A percentile compares a stretch with the other conserved stretches of the same genome.
These are phyloP conservation scores for Natrix natrix DNA, from an alignment of 2,797 vertebrate species.

Conservation along the genomic window DNA sequence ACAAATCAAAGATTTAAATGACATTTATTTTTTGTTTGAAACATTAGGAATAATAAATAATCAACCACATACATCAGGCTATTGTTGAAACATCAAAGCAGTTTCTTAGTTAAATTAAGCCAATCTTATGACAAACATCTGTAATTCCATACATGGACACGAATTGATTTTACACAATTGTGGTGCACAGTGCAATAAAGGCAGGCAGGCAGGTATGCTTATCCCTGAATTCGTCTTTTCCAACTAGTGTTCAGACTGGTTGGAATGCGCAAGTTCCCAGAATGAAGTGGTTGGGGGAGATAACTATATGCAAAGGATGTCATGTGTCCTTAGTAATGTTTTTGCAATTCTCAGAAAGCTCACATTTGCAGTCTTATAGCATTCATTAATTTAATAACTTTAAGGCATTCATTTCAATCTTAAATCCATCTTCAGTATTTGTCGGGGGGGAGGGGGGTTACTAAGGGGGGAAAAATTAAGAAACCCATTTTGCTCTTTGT, in stretches of 20 bases:
- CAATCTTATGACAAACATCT: background rate
- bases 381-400: background rate
- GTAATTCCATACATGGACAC: constrained; percentile 50
- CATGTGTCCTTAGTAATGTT: background rate
- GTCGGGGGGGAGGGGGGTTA: accelerated
- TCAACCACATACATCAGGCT: constrained; percentile 45
- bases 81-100: constrained; percentile 33
- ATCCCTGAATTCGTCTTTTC: background rate
- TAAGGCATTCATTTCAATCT: background rate
- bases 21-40: constrained; percentile 59
- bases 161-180: constrained; percentile 33
- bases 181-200: constrained; percentile 37
- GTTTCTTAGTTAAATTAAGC: constrained; percentile 1
- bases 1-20: background rate
- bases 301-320: background rate
- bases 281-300: background rate
- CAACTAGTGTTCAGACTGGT: background rate
- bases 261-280: background rate
- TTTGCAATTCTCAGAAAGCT: background rate
- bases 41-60: constrained; percentile 47
- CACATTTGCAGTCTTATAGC: background rate
- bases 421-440: background rate
- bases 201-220: background rate
- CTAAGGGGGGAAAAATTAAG: background rate
- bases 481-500: background rate